Evolutionary conservation across 1,140 invertebrate genomes (phyloP).

Genomic region (Pollicipes pollicipes): DNA sequence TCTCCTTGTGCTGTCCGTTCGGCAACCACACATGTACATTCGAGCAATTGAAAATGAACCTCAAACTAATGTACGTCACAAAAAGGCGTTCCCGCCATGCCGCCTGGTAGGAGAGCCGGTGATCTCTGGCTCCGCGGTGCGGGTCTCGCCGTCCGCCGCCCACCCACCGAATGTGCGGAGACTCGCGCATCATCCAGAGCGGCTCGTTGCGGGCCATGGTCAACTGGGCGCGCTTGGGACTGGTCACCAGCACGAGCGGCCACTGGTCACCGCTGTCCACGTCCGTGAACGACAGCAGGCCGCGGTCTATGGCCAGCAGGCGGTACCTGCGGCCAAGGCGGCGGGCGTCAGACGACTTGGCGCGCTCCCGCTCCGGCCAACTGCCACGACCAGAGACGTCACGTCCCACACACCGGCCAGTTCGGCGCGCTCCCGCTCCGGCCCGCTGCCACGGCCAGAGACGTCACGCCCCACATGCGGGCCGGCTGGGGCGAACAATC

Average conservation of each 20-base stretch:
- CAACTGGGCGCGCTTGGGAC: slow-evolving; percentile 45
- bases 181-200: not conserved
- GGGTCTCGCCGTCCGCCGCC: too few species aligned
- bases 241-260: slow-evolving; percentile 69
- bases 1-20: too few species aligned
- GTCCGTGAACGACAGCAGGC: slow-evolving; percentile 73
- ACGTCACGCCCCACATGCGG: slow-evolving; percentile 9
- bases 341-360: not conserved
- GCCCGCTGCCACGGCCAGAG: not conserved
- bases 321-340: slow-evolving; percentile 42
- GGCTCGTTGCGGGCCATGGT: not conserved
- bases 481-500: not conserved
- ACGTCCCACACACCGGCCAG: slow-evolving; percentile 6
- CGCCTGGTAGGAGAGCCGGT: too few species aligned
- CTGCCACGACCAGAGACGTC: slow-evolving; percentile 3
- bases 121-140: too few species aligned
- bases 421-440: not conserved
- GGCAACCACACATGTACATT: too few species aligned
- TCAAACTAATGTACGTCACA: too few species aligned
- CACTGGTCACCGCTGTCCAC: slow-evolving; percentile 46
- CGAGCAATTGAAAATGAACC: too few species aligned
- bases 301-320: slow-evolving; percentile 68
- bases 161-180: not conserved
- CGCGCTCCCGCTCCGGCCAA: not conserved
- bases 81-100: too few species aligned